Conservation (phyloP, 92 coral and sea anemone genomes). For the Epizoanthus scotinus region DNA sequence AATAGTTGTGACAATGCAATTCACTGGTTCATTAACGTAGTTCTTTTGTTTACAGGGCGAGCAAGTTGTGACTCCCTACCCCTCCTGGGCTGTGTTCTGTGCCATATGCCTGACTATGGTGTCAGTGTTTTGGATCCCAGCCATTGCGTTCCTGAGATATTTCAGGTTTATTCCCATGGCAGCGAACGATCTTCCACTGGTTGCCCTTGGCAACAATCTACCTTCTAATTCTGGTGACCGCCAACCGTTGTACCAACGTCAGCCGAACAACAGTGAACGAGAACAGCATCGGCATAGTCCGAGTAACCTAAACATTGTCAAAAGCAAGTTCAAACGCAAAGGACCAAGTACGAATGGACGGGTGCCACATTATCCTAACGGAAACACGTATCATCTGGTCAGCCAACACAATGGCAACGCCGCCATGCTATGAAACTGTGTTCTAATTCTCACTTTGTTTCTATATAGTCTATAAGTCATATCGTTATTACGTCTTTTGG, state of each 20-base stretch:
- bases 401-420: conserved; percentile 71
- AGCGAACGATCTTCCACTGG: conserved; percentile 61
- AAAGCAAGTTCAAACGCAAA: background rate
- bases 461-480: no score
- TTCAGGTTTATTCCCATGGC: conserved; percentile 71
- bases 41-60: conserved; percentile 54
- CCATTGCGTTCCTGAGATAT: conserved; percentile 82
- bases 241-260: conserved; percentile 58
- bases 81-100: conserved; percentile 87
- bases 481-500: no score
- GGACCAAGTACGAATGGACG: conserved; percentile 23
- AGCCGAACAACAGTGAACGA: conserved; percentile 18
- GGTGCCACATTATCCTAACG: conserved; percentile 51
- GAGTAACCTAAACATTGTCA: background rate
- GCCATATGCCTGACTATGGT: conserved; percentile 80
- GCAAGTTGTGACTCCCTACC: conserved; percentile 57
- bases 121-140: conserved; percentile 91
- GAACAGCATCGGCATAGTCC: conserved; percentile 25
- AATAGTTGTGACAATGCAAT: no score
- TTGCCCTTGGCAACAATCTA: conserved; percentile 52
- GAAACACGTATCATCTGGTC: conserved; percentile 61
- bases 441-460: no score
- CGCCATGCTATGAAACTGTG: conserved; percentile 45
- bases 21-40: background rate
- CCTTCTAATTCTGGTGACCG: conserved; percentile 54